Evolutionary conservation across 2,113 vertebrate species (phyloP), one percentile per base, ranked within the genome.

Genomic region (Chaetodon trifascialis): DNA sequence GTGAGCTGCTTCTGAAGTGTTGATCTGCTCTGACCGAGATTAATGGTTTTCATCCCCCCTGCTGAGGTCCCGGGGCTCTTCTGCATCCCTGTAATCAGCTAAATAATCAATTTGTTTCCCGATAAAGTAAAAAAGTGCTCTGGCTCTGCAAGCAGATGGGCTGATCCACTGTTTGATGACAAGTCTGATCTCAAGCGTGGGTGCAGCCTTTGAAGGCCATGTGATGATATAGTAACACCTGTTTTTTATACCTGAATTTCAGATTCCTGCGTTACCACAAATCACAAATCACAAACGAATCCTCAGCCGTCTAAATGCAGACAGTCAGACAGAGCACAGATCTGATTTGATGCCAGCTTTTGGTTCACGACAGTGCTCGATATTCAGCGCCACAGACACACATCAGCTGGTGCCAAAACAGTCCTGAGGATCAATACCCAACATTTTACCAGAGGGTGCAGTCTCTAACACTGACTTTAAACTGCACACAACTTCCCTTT

Each of bases 71-170:
- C 56, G 60, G 4, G 56, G 55, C 64, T 74, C 54, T 21, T 62
- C 40, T 86, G 56, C 46, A 52, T 75, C 72, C n/a, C 16, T 67
- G 56, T 21, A 64, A 79, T 73, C 63, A 47, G 38, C 54, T 36
- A 15, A 71, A 56, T 63, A 38, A 68, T 60, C 72, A 59, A 30
- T 74, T 64, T 5, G 64, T 42, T 47, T 78, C n/a, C 10, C 15
- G 58, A 4, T 79, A 15, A 54, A 73, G 19, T 34, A 56, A 52
- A 60, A 78, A 71, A 52, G 73, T 64, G 23, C 10, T 19, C 44
- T 34, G 15, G 12, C 30, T 67, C 15, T 65, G 44, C 15, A 15
- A 56, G 36, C 21, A 73, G n/a, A 67, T 36, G 17, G n/a, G n/a
- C 30, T 70, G 15, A 59, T 36, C 49, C 63, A 11, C 64, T 54